Percentiles rank a stretch among this genome's conserved stretches.
These are phyloP conservation scores for Daubentonia madagascariensis DNA, from an alignment of 2,113 vertebrate genomes.

Conservation along the genomic window DNA sequence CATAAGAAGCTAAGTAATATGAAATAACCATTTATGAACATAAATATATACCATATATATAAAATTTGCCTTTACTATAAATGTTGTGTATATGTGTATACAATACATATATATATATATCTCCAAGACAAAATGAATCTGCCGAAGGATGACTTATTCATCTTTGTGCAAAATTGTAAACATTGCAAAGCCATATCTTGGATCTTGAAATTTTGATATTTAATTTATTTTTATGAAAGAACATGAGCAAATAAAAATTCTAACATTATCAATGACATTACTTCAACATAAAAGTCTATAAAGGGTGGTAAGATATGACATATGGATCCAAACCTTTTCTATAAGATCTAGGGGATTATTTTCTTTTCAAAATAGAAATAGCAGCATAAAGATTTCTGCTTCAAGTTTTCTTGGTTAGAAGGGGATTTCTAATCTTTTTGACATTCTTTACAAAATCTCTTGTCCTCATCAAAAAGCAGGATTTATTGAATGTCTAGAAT, in stretches of 20 bases:
- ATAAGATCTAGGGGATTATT: not conserved
- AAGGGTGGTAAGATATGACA: not conserved
- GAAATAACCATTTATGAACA: not conserved
- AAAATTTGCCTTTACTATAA: not conserved
- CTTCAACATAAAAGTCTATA: not conserved
- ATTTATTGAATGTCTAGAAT: constrained; percentile 4
- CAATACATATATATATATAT: not conserved
- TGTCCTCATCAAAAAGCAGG: not conserved
- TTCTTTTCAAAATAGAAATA: not conserved
- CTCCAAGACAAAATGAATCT: not conserved
- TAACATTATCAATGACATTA: not conserved
- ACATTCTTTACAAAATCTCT: not conserved
- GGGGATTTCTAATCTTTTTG: not conserved
- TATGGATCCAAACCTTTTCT: not conserved
- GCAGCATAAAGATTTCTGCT: not conserved
- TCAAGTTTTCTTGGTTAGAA: constrained; percentile 9
- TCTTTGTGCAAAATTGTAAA: not conserved
- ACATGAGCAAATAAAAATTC: not conserved
- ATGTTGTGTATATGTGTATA: not conserved
- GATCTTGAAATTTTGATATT: not conserved
- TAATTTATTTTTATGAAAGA: not conserved
- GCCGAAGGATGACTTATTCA: not conserved
- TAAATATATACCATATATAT: not conserved
- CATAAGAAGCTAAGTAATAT: not conserved
- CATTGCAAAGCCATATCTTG: not conserved